Evolutionary conservation across 2,113 vertebrate species (phyloP), one percentile per base, ranked within the genome.

Genomic region (Archocentrus centrarchus): DNA sequence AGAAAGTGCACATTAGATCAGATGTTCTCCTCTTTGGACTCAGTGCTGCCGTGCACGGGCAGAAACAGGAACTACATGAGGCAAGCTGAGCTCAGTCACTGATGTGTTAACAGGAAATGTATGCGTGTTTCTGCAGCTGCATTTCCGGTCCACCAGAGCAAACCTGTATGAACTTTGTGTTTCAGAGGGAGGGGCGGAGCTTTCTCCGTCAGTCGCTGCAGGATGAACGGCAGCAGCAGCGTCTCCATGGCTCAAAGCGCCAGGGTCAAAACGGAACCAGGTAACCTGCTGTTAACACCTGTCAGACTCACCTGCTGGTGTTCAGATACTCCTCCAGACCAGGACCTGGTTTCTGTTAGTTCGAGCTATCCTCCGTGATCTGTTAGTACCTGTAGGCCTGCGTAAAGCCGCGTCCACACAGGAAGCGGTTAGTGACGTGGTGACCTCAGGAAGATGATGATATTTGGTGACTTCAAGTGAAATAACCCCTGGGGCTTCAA

Each of bases 151-250:
- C 11, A 14, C 66, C 0, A 1, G 24, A 0, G 44, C 50, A 70
- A 70, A 70, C 64, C 15, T 30, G 66, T 20, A 50, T 32, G 47
- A 73, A 17, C 53, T 32, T 32, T 73, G 66, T 73, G 66, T 73
- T 73, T 55, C 66, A 73, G 32, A 58, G 79, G 76, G 70, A 82
- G 82, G 82, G 80, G 85, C 39, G 61, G 80, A 91, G 68, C 86
- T 86, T 75, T 68, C 84, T 89, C 77, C 66, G 55, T 58, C 81
- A 80, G 57, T 61, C 58, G 82, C 92, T 90, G 88, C 90, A 93
- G 60, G 66, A 96, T 96, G 96, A 96, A 96, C 88, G 96, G 95
- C 93, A 95, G 94, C 93, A 91, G 92, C 88, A 92, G 92, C 57
- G 90, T 94, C 66, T 91, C 94, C 32, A 61, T 80, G 20, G 78